Conservation (phyloP, 2,797 vertebrate species). For the Chloroceryle inda region DNA sequence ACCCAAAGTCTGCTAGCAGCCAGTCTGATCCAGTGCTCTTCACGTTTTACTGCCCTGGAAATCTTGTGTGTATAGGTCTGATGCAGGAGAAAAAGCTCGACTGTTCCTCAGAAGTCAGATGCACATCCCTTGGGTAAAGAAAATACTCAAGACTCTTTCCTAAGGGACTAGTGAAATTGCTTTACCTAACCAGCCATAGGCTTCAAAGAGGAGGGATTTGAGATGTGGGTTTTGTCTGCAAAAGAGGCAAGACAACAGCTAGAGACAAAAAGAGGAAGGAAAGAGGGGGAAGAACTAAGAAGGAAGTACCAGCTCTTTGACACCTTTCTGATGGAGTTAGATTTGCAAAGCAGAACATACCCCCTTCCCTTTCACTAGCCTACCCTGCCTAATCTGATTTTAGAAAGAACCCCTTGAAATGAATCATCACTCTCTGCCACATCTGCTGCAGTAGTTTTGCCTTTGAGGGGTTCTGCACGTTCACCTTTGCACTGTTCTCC, state of each 20-base stretch:
- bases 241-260: conserved; percentile 26
- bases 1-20: conserved; percentile 9
- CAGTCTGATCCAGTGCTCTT: not conserved
- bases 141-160: not conserved
- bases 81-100: not conserved
- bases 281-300: conserved; percentile 19
- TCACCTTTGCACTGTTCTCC: not conserved
- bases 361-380: conserved; percentile 19
- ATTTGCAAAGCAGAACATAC: conserved; percentile 65
- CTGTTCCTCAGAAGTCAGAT: not conserved
- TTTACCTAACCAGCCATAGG: not conserved
- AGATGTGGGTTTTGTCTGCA: conserved; percentile 35
- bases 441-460: not conserved
- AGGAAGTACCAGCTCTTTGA: conserved; percentile 66
- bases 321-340: conserved; percentile 30
- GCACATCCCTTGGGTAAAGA: not conserved
- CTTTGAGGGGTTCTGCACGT: not conserved
- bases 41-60: not conserved
- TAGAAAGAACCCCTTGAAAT: not conserved
- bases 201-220: conserved; percentile 37
- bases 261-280: conserved; percentile 76
- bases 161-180: not conserved
- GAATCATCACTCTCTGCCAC: not conserved
- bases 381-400: conserved; percentile 22
- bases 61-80: not conserved